Evolutionary conservation across 2,797 vertebrate species (phyloP), one percentile per base, ranked within the genome.

Genomic region (Takifugu rubripes): DNA sequence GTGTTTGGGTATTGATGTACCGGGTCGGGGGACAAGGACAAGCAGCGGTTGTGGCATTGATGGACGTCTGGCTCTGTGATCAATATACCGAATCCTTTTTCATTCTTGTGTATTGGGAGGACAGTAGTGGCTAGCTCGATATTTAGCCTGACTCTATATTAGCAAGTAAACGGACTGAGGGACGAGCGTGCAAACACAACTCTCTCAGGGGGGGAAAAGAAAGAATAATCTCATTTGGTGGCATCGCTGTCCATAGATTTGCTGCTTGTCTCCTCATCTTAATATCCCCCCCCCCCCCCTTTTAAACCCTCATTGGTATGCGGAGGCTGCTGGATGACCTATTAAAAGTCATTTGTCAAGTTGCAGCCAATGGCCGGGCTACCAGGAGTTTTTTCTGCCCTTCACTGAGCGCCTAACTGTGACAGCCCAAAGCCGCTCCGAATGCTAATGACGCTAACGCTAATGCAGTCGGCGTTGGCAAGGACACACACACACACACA

Each of bases 301-400:
- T 10, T 33, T 10, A 40, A 64, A 59, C 59, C 6, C 69, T 81
- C 79, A 86, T 91, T 72, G 80, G 84, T 82, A 91, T 91, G 84
- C 87, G 66, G 24, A 56, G 33, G 56, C 68, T 50, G 64, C 42
- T 45, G 69, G 78, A 49, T 82, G 82, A 89, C 89, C 89, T 84
- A 92, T 91, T 90, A 90, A 89, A 88, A 89, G 87, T 85, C 74
- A 83, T 92, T 90, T 91, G 86, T 91, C 86, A 89, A 86, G 91
- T 89, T 89, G 84, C 85, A 84, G 79, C 78, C 84, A 83, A 85
- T 79, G 84, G 74, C 72, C 69, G 65, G 79, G 61, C 60, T 70
- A 33, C 4, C 7, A 33, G 31, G 4, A 7, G 3, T 79, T 84
- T 46, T 46, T 79, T 73, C 80, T 84, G 85, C 87, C 82, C 84